Evolutionary conservation across 2,888 invertebrate genomes (phyloP).

Genomic region (Mythimna pallens): DNA sequence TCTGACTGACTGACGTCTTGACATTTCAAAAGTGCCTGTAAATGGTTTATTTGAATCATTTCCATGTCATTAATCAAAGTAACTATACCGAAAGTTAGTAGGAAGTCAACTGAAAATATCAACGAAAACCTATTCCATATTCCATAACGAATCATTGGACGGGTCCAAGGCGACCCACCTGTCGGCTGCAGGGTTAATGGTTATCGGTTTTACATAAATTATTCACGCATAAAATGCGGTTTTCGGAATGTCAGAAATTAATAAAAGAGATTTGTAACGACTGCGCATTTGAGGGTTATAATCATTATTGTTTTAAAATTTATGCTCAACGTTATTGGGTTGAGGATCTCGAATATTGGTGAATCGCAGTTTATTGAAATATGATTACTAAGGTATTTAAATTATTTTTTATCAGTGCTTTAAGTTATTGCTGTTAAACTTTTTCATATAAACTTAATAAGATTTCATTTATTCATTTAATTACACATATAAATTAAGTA

Average conservation of each 20-base stretch:
- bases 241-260: conserved; percentile 55
- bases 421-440: too few species aligned
- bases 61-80: conserved; percentile 2
- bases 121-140: conserved; percentile 13
- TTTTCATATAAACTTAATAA: too few species aligned
- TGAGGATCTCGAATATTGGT: background rate
- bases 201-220: conserved; percentile 56
- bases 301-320: conserved; percentile 40
- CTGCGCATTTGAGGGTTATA: conserved; percentile 29
- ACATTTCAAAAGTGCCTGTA: too few species aligned
- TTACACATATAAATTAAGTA: too few species aligned
- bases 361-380: conserved; percentile 5
- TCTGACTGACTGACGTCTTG: too few species aligned
- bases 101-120: conserved; percentile 13
- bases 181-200: conserved; percentile 55
- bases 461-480: too few species aligned
- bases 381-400: background rate
- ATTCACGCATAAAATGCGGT: conserved; percentile 55
- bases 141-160: conserved; percentile 44
- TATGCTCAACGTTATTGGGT: conserved; percentile 5
- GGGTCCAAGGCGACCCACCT: conserved; percentile 51
- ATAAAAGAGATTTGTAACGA: conserved; percentile 55
- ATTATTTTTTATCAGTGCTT: background rate
- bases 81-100: background rate
- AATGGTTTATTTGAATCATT: too few species aligned